Evolutionary conservation across 2,888 invertebrate species (phyloP).

Genomic region (Idaea straminata): DNA sequence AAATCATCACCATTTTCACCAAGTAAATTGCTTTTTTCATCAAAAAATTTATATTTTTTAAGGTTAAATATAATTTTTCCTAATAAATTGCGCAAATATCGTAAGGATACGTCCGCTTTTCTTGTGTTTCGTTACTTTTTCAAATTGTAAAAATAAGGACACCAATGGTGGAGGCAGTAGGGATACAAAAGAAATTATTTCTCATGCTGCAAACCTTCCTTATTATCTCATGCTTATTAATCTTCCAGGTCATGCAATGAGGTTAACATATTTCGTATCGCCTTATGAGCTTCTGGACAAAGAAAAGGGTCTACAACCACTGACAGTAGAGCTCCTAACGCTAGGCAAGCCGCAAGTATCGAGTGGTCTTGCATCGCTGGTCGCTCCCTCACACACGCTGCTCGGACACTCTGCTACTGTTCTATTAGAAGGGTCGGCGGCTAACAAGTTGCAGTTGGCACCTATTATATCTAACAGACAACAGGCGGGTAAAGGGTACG

Average conservation of each 20-base stretch:
- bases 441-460: constrained; percentile 89
- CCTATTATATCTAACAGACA: constrained; percentile 85
- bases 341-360: constrained; percentile 62
- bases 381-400: constrained; percentile 76
- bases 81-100: too few species aligned
- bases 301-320: constrained; percentile 85
- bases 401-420: constrained; percentile 94
- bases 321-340: constrained; percentile 87
- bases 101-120: too few species aligned
- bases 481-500: constrained; percentile 87
- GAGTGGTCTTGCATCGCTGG: constrained; percentile 61
- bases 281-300: constrained; percentile 94
- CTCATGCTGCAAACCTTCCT: not conserved
- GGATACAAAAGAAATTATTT: too few species aligned
- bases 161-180: too few species aligned
- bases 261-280: constrained; percentile 95
- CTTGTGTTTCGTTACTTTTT: too few species aligned
- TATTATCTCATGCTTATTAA: not conserved
- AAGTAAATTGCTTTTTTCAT: too few species aligned
- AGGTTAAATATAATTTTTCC: too few species aligned
- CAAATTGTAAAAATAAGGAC: too few species aligned
- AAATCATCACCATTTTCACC: too few species aligned
- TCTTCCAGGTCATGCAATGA: constrained; percentile 91
- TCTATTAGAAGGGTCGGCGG: constrained; percentile 91
- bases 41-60: too few species aligned